Percentiles rank a stretch among this genome's conserved stretches.
Conservation (phyloP, 2,797 vertebrate genomes). For the Dromococcyx pavoninus region DNA sequence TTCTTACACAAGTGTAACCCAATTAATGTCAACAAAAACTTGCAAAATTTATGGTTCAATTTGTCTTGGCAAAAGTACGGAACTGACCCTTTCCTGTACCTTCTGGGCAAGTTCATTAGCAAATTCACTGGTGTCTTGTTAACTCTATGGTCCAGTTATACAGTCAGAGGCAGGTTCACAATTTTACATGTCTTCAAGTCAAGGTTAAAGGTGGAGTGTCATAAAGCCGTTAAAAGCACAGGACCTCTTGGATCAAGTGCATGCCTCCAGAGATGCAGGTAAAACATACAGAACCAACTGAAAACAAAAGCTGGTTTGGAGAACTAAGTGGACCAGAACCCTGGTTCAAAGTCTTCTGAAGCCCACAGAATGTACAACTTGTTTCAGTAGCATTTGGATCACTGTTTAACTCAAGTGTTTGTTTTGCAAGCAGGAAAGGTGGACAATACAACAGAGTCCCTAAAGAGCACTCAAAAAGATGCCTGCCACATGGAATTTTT, state of each 20-base stretch:
- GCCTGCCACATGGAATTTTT: not conserved
- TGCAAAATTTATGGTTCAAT: conserved; percentile 63
- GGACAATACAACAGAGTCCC: not conserved
- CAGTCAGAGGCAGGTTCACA: not conserved
- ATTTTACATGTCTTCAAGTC: not conserved
- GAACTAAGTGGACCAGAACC: not conserved
- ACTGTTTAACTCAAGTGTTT: not conserved
- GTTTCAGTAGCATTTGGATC: not conserved
- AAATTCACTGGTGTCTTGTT: conserved; percentile 44
- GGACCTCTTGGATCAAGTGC: not conserved
- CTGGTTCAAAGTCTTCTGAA: not conserved
- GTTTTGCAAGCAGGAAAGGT: not conserved
- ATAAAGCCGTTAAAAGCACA: not conserved
- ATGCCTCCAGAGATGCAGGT: not conserved
- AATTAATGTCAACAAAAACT: conserved; percentile 68
- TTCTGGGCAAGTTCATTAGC: conserved; percentile 61
- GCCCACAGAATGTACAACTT: not conserved
- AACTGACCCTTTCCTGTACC: conserved; percentile 54
- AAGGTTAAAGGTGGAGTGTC: not conserved
- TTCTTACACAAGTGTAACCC: conserved; percentile 57
- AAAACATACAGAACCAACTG: not conserved
- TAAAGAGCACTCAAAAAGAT: not conserved
- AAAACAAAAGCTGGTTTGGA: not conserved
- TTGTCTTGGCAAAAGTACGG: conserved; percentile 23
- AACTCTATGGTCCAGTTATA: not conserved